Evolutionary conservation across 1,140 invertebrate species (phyloP), one percentile per base, ranked within the genome.

Genomic region (Aphis gossypii): DNA sequence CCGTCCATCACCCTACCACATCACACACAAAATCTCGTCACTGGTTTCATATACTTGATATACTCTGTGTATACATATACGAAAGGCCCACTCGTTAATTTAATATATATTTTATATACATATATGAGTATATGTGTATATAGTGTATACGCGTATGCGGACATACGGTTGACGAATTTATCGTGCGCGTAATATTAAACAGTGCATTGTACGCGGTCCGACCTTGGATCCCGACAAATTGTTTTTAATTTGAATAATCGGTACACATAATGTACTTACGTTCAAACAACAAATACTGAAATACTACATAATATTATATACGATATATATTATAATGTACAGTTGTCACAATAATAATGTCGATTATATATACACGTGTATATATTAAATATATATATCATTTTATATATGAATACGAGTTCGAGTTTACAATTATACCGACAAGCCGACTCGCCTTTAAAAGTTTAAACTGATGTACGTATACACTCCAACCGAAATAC

Each of bases 161-260:
- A 76, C 60, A n/a, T n/a, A 76, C 30, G 60, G 60, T 76, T n/a
- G 11, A 76, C 60, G 60, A 76, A 76, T 76, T 76, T 35, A 76
- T 76, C 30, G 18, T n/a, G 35, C 82, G 35, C 38, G 38, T 41
- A 76, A 76, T 76, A n/a, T 76, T 76, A n/a, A 76, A 76, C 60
- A 76, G 83, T 41, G 41, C 41, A 44, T 46, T 86, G 83, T 86
- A 41, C 83, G 41, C 8, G 83, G 25, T 46, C 41, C 41, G 83
- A 44, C 83, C 83, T 86, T 86, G 83, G 41, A 86, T 44, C 83
- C 83, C n/a, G 3, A 44, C 83, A 86, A 44, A 86, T 86, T 86
- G 83, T 25, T 86, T 86, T 46, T 41, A 86, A 86, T 86, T 86
- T 86, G 41, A 86, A 86, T 44, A 86, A 30, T 86, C 41, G 25